Base-by-base conservation (phyloP, 2,888 invertebrate species). In the Dasysyrphus albostriatus region DNA sequence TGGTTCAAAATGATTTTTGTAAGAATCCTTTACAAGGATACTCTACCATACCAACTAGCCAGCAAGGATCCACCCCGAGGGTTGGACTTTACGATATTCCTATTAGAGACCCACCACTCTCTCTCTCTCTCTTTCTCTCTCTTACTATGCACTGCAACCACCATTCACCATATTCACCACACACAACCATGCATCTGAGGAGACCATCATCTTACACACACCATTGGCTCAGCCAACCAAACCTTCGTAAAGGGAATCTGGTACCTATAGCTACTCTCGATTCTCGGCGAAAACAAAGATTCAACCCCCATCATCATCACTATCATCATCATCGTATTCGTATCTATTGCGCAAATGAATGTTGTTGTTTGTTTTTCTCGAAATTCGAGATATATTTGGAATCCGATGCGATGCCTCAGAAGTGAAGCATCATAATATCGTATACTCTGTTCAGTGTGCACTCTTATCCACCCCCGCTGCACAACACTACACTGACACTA, bases 31-130 rank as follows among this genome's bases (percentile, higher is more conserved):
- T 54, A 16, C 51, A 76, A 84, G 83, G 79, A 79, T 74, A 51
- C 6, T 14, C 12, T 14, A 51, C 51, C 24, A 24, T 24, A 49
- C 56, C 16, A 37, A 37, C 37, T 19, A 61, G 5, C n/a, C 34
- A n/a, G 8, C 19, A 75, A 82, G 82, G 82, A 82, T 82, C 59
- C 82, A 85, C 85, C 82, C 85, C 29, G 72, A 77, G 83, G 83
- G 83, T 51, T 83, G 77, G 58, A 59, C 80, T 39, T 79, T 54
- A 29, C 39, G 37, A 61, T 61, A 42, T 61, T 61, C 8, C 61
- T 24, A 61, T 61, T 19, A 59, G 14, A 61, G 61, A 61, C 7
- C 19, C 39, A 59, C 59, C 59, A 59, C 61, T 39, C 10, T 39
- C 39, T 10, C 19, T 12, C 10, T 58, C 1, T 59, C 16, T 59